Base-by-base conservation (phyloP, 2,888 invertebrate genomes). In the Protonemura montana region DNA sequence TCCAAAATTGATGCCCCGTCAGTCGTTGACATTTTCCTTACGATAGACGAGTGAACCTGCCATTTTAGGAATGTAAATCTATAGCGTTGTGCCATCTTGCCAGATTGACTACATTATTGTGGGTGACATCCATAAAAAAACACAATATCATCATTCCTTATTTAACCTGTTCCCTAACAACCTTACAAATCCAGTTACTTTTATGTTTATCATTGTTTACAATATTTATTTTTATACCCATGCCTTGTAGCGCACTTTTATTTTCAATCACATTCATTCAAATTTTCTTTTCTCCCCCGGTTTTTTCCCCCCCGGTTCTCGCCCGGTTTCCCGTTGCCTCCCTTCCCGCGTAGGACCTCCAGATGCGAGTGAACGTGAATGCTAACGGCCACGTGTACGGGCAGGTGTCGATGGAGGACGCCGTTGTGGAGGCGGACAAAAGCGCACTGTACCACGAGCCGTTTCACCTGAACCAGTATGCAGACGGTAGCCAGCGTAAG, bases 371-470 rank as follows among this genome's bases (percentile, higher is more conserved):
- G 76, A 89, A 89, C 87, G 87, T 88, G 86, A 87, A 87, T 85
- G 89, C 89, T 88, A 90, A 89, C 85, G 90, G 90, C 21, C 89
- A 89, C 87, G 89, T 90, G 81, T 90, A 90, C 87, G 90, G 89
- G 30, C 90, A 90, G 88, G 90, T 90, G 82, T 89, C 89, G 80
- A 87, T 89, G 88, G 90, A 90, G 78, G 90, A 90, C 80, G 85
- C 85, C n/a, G 76, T 76, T 25, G 80, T 85, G 90, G 90, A 86
- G 30, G 90, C 89, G 42, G 92, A 92, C 86, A 91, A 90, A 88
- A 89, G 89, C 85, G 89, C 89, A 77, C 88, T 89, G 25, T 92
- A 91, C 88, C 91, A 91, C 85, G 90, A 90, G 88, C 90, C 91
- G 35, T 90, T 90, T 89, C 89, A 90, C 81, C 89, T 91, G 26